These are phyloP conservation scores for Gymnarchus niloticus DNA, from an alignment of 2,113 vertebrate species.

Conservation along the genomic window DNA sequence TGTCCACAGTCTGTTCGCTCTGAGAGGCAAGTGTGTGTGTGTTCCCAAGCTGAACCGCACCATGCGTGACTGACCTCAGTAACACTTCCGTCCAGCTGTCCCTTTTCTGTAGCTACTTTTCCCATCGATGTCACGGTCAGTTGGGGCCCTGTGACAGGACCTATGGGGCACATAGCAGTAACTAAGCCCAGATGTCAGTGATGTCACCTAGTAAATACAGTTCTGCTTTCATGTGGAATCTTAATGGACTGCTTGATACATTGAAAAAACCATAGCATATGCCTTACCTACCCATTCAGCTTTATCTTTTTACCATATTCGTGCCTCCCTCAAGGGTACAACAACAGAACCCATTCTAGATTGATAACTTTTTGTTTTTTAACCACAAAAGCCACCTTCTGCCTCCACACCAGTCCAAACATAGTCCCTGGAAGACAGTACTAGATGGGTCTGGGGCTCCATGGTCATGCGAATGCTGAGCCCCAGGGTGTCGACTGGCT, in stretches of 20 bases:
- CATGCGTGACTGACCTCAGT: too few relatives aligned
- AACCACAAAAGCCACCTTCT: background rate
- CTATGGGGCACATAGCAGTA: too few relatives aligned
- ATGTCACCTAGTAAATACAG: background rate
- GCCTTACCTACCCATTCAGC: background rate
- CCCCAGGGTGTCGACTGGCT: background rate
- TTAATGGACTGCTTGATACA: background rate
- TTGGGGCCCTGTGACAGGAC: background rate
- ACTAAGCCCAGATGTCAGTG: background rate
- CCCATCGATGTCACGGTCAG: background rate
- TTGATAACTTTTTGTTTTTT: background rate
- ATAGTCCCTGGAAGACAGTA: background rate
- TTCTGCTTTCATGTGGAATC: background rate
- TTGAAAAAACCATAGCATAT: background rate
- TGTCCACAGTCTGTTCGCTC: too few relatives aligned
- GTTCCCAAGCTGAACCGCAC: too few relatives aligned
- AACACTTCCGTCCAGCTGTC: too few relatives aligned
- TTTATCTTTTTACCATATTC: background rate
- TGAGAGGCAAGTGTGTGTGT: too few relatives aligned
- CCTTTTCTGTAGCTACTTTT: background rate
- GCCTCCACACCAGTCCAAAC: background rate
- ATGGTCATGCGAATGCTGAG: background rate
- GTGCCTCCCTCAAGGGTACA: background rate
- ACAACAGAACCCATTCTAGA: background rate
- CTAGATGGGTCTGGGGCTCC: background rate